phyloP scores from a whole-genome alignment of 2,113 vertebrate genomes.

The Psilopogon haemacephalus region DNA sequence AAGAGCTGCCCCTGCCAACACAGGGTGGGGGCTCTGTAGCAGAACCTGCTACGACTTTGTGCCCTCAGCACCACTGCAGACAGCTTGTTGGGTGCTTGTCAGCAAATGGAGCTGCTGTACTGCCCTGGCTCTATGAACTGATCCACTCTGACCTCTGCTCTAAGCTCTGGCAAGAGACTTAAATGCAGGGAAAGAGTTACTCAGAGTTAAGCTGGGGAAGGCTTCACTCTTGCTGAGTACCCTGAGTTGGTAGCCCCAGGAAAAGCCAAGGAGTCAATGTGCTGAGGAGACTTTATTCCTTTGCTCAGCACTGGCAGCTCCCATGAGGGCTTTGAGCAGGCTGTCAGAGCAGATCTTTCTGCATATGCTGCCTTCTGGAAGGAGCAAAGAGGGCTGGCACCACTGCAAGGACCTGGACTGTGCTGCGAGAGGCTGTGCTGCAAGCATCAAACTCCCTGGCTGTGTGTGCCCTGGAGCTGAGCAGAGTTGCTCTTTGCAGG shows the following conservation, averaged over 20 bases:
- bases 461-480: too few relatives aligned
- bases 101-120: not conserved
- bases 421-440: not conserved
- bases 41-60: not conserved
- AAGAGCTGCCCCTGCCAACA: not conserved
- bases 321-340: not conserved
- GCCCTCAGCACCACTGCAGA: not conserved
- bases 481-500: not conserved
- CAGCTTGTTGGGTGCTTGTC: not conserved
- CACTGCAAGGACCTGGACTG: not conserved
- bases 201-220: not conserved
- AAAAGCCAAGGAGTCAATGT: not conserved
- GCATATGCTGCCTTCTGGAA: not conserved
- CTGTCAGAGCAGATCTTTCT: not conserved
- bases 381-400: not conserved
- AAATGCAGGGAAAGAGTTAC: not conserved
- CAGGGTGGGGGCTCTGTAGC: not conserved
- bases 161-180: not conserved
- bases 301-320: not conserved
- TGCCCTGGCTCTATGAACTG: not conserved
- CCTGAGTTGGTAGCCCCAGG: not conserved
- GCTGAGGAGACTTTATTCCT: not conserved
- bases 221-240: accelerated
- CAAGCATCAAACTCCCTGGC: not conserved
- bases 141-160: not conserved